Conservation (phyloP, 2,113 vertebrate species). For the Gnathonemus longibarbis region DNA sequence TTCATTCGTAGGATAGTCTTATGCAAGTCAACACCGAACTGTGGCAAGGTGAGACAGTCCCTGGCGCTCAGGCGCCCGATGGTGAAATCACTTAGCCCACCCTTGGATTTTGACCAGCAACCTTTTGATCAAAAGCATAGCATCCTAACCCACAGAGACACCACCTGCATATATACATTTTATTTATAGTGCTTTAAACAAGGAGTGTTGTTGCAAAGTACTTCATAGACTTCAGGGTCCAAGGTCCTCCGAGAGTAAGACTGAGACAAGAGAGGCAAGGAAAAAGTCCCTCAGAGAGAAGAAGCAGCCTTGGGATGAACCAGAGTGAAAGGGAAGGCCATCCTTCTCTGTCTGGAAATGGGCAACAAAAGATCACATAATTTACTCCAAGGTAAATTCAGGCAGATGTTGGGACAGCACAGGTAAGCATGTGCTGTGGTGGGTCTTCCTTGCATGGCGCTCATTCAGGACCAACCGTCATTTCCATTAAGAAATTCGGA, state of each 20-base stretch:
- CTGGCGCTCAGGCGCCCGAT: neutral
- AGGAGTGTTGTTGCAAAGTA: neutral
- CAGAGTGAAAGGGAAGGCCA: neutral
- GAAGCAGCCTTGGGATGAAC: neutral
- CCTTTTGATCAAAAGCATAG: neutral
- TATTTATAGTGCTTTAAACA: neutral
- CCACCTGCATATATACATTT: neutral
- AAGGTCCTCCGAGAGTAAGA: neutral
- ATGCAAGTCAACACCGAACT: neutral
- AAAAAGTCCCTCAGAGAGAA: neutral
- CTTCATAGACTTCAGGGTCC: neutral
- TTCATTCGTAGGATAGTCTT: neutral
- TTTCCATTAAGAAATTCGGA: neutral
- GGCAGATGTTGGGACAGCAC: neutral
- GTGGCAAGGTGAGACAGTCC: neutral
- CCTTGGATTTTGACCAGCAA: neutral
- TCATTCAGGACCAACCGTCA: neutral
- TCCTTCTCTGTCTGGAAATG: neutral
- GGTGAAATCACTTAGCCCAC: neutral
- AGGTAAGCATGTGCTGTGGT: neutral
- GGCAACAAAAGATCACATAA: neutral
- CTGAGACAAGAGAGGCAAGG: neutral
- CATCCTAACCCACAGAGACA: neutral
- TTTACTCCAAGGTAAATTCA: neutral
- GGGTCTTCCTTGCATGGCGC: neutral